phyloP scores from a whole-genome alignment of 1,140 invertebrate species.

The Micrasema longulum region DNA sequence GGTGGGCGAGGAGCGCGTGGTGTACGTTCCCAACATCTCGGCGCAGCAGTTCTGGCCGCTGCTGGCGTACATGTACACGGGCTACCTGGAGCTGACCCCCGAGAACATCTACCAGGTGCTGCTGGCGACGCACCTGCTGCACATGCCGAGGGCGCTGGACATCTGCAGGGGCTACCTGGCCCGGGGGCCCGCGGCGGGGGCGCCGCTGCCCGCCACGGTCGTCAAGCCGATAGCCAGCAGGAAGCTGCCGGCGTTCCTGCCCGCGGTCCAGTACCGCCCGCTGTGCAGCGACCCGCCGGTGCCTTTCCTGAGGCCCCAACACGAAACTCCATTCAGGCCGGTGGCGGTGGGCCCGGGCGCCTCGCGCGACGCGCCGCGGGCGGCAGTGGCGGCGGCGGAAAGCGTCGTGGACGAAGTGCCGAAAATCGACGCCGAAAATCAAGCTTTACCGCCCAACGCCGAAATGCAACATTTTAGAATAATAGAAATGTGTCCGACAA shows the following conservation, averaged over 20 bases:
- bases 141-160: slow-evolving; percentile 80
- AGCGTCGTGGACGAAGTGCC: not conserved
- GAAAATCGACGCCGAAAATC: not conserved
- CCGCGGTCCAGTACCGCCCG: slow-evolving; percentile 53
- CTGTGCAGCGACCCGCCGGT: slow-evolving; percentile 55
- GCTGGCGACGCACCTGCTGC: slow-evolving; percentile 78
- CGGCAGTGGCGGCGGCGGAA: not conserved
- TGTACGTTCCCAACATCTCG: slow-evolving; percentile 70
- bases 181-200: slow-evolving; percentile 9
- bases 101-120: slow-evolving; percentile 81
- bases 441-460: not conserved
- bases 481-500: not conserved
- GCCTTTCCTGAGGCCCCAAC: slow-evolving; percentile 58
- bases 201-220: slow-evolving; percentile 59
- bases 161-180: slow-evolving; percentile 67
- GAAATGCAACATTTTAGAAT: not conserved
- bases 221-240: slow-evolving; percentile 57
- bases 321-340: slow-evolving; percentile 27
- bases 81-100: slow-evolving; percentile 76
- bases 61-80: slow-evolving; percentile 83
- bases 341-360: slow-evolving; percentile 3
- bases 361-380: not conserved
- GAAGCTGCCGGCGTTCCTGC: slow-evolving; percentile 49
- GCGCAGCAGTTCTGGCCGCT: slow-evolving; percentile 79
- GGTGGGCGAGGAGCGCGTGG: slow-evolving; percentile 57